phyloP scores from a whole-genome alignment of 2,797 vertebrate genomes.

The Eulemur mongoz region DNA sequence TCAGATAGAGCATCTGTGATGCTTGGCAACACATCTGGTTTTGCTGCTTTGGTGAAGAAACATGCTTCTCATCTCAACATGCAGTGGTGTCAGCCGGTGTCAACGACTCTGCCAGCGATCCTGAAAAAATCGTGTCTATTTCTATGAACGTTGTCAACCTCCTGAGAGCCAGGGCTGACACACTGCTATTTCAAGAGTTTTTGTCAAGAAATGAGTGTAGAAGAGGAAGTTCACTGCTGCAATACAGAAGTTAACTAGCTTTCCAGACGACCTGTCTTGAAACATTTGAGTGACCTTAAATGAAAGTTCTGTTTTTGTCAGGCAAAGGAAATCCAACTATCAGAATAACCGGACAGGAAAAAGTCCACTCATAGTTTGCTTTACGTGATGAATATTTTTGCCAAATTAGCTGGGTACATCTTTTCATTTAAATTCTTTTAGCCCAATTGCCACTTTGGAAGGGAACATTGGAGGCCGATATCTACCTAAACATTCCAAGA shows the following conservation, averaged over 20 bases:
- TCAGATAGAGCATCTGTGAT: conserved; percentile 76
- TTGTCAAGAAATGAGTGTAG: conserved; percentile 62
- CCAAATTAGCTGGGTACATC: background rate
- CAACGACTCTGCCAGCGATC: conserved; percentile 69
- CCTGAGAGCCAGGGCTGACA: conserved; percentile 74
- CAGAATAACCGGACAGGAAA: conserved; percentile 34
- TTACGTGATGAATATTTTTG: conserved; percentile 25
- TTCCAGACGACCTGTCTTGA: conserved; percentile 49
- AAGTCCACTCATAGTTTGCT: background rate
- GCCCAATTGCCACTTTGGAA: background rate
- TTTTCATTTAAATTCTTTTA: conserved; percentile 15
- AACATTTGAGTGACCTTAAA: conserved; percentile 53
- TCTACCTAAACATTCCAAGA: background rate
- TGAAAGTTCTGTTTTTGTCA: conserved; percentile 43
- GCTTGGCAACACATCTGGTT: conserved; percentile 81
- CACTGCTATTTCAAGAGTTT: conserved; percentile 72
- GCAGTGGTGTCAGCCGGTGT: conserved; percentile 79
- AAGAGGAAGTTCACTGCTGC: conserved; percentile 53
- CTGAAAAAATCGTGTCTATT: conserved; percentile 73
- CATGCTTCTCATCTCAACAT: conserved; percentile 63
- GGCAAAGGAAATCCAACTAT: conserved; percentile 40
- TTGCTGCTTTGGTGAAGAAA: conserved; percentile 74
- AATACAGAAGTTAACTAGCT: conserved; percentile 69
- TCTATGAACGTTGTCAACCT: conserved; percentile 74
- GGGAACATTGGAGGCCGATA: background rate